These are phyloP conservation scores for Manacus vitellinus DNA, from an alignment of 2,113 vertebrate genomes.

Conservation along the genomic window DNA sequence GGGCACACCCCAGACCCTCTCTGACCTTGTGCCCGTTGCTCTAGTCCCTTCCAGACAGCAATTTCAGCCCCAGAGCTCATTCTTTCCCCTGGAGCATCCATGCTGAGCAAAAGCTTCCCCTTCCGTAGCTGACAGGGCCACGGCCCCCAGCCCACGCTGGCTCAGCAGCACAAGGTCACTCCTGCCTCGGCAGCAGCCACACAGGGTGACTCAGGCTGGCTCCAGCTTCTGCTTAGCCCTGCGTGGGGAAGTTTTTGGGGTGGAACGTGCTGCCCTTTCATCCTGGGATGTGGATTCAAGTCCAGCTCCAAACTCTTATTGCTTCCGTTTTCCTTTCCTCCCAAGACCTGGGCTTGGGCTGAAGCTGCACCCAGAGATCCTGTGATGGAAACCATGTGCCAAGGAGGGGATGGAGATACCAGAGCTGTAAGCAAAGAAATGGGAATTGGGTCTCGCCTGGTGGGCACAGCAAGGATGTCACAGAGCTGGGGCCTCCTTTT, in stretches of 20 bases:
- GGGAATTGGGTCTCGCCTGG: neutral
- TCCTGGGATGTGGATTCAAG: neutral
- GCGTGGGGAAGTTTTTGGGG: neutral
- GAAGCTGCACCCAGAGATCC: neutral
- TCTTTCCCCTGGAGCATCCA: neutral
- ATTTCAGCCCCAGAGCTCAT: neutral
- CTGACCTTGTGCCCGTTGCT: accelerated
- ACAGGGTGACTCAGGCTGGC: neutral
- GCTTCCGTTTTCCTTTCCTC: neutral
- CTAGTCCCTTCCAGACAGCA: accelerated
- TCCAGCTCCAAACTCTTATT: neutral
- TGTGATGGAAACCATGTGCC: accelerated
- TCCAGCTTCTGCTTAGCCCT: neutral
- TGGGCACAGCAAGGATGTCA: neutral
- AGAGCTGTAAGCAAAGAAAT: neutral
- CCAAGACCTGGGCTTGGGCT: neutral
- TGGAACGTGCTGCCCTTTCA: neutral
- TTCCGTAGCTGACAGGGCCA: neutral
- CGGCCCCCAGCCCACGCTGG: neutral
- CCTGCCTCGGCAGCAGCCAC: neutral
- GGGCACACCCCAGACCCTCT: neutral
- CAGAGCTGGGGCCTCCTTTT: neutral
- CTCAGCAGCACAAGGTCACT: conserved; percentile 11
- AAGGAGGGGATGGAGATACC: neutral
- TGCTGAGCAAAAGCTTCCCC: conserved; percentile 26